phyloP scores from a whole-genome alignment of 2,113 vertebrate species.

The Pluvialis apricaria region DNA sequence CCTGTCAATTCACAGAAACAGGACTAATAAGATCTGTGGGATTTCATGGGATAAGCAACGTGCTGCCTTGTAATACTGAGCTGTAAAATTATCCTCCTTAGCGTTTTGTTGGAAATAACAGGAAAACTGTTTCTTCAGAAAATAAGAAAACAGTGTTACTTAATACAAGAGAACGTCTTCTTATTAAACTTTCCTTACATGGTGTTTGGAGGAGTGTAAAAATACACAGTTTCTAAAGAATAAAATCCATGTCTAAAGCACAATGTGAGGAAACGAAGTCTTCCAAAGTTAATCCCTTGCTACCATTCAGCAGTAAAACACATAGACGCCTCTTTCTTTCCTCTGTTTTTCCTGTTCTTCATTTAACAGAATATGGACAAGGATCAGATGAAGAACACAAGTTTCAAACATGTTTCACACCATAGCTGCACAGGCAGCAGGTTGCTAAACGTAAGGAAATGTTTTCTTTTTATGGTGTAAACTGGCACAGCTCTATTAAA shows the following conservation, averaged over 20 bases:
- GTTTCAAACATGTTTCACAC: not conserved
- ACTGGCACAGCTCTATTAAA: not conserved
- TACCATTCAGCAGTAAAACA: conserved; percentile 60
- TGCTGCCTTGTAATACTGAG: not conserved
- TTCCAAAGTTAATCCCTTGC: conserved; percentile 72
- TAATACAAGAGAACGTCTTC: not conserved
- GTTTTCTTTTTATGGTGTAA: not conserved
- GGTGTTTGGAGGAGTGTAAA: not conserved
- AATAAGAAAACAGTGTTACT: not conserved
- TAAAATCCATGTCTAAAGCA: conserved; percentile 42
- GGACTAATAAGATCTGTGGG: not conserved
- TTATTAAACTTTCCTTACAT: not conserved
- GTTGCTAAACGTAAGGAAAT: not conserved
- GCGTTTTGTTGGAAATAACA: not conserved
- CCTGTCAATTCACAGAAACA: conserved; percentile 40
- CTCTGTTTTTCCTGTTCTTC: conserved; percentile 69
- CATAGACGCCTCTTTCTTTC: conserved; percentile 59
- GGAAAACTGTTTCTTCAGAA: not conserved
- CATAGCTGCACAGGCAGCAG: not conserved
- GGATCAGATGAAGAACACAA: conserved; percentile 9
- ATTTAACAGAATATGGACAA: conserved; percentile 2
- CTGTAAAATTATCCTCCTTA: not conserved
- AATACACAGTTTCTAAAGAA: conserved; percentile 19
- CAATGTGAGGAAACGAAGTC: conserved; percentile 70
- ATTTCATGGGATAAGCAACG: not conserved